phyloP scores from a whole-genome alignment of 2,113 vertebrate species.

The Polyodon spathula region DNA sequence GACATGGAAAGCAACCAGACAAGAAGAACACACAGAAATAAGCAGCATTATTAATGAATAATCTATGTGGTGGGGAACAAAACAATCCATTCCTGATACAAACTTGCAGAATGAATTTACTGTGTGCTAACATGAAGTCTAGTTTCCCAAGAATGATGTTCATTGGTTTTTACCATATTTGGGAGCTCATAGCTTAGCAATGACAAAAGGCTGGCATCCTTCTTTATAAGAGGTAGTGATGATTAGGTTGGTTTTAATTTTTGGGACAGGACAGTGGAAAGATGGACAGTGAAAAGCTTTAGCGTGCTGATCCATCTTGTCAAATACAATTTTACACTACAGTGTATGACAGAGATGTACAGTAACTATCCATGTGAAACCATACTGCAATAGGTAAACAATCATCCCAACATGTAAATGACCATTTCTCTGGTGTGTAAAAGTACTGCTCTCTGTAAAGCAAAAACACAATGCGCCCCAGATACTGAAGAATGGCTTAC shows the following conservation, averaged over 20 bases:
- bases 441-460: slow-evolving; percentile 13
- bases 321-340: slow-evolving; percentile 30
- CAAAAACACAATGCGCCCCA: slow-evolving; percentile 32
- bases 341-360: slow-evolving; percentile 18
- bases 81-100: too few species aligned
- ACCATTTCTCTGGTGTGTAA: slow-evolving; percentile 22
- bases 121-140: too few species aligned
- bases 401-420: slow-evolving; percentile 30
- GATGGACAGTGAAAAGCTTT: slow-evolving; percentile 17
- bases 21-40: too few species aligned
- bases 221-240: too few species aligned
- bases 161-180: too few species aligned
- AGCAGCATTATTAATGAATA: too few species aligned
- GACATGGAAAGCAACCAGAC: too few species aligned
- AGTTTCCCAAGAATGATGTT: too few species aligned
- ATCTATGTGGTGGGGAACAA: too few species aligned
- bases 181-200: too few species aligned
- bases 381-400: slow-evolving; percentile 27
- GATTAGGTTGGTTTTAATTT: not conserved
- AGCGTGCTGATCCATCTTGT: slow-evolving; percentile 28
- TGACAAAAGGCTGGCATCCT: too few species aligned
- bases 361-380: slow-evolving; percentile 32
- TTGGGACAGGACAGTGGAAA: slow-evolving; percentile 8
- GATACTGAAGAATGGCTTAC: slow-evolving; percentile 16
- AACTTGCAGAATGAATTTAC: too few species aligned